Percentiles rank a stretch among this genome's conserved stretches.
Evolutionary conservation across 37 sponge, comb jelly and placozoan genomes (phyloP).

Genomic region (Sycon ciliatum): DNA sequence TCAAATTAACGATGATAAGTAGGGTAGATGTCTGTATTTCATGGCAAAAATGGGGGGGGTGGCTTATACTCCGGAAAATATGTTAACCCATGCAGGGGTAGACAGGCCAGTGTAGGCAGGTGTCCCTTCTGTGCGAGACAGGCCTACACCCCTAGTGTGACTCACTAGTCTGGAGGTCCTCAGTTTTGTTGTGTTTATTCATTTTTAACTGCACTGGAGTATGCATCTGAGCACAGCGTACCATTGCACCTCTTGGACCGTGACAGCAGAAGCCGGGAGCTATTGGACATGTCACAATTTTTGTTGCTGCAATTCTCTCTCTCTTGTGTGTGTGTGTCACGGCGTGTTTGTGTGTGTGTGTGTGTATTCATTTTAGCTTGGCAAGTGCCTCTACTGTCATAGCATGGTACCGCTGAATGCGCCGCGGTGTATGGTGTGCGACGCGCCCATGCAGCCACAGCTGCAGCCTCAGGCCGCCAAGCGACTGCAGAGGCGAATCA

Average conservation of each 20-base stretch:
- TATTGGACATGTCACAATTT: neutral
- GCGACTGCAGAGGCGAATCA: neutral
- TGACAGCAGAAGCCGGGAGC: neutral
- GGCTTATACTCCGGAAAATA: too few relatives aligned
- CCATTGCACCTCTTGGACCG: neutral
- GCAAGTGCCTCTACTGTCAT: conserved; percentile 17
- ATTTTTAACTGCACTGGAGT: too few relatives aligned
- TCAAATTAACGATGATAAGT: too few relatives aligned
- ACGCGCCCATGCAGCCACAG: conserved; percentile 32
- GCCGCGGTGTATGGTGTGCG: conserved; percentile 46
- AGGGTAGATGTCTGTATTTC: too few relatives aligned
- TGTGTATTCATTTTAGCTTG: conserved; percentile 1
- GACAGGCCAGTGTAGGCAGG: too few relatives aligned
- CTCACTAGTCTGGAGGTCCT: too few relatives aligned
- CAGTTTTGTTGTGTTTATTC: too few relatives aligned
- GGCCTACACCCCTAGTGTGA: too few relatives aligned
- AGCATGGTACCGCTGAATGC: conserved; percentile 10
- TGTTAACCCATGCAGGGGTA: too few relatives aligned
- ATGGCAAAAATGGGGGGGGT: too few relatives aligned
- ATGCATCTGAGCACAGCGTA: neutral
- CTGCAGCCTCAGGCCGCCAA: conserved; percentile 31
- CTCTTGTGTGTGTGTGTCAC: neutral
- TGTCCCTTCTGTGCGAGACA: too few relatives aligned
- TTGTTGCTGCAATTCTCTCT: neutral
- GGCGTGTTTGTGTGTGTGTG: neutral